Base-by-base conservation (phyloP, 2,888 invertebrate genomes). In the Chymomyza fuscimana region DNA sequence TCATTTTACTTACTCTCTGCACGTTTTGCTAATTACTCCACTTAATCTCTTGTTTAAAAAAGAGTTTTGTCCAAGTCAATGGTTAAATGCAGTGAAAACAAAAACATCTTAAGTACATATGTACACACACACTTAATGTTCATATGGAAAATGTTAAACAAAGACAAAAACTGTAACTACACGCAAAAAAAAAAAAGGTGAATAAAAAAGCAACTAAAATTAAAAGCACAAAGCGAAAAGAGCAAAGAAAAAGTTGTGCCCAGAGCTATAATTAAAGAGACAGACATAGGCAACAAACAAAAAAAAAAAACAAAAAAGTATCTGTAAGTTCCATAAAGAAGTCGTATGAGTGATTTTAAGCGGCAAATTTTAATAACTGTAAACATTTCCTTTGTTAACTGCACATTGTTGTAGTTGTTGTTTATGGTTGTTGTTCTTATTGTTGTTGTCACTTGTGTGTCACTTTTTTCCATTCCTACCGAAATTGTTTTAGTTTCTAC, bases 11-110 rank as follows among this genome's bases (percentile, higher is more conserved):
- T 65, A 25, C 70, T 1, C 40, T 62, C 70, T 74, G 74, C 77
- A 76, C 76, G 78, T 74, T 76, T 72, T 78, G 72, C 81, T 86
- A 86, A 86, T 84, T 84, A 77, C 70, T 79, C 72, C 74, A 73
- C 70, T 81, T 83, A 78, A 83, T 80, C 80, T 83, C 72, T 70
- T 69, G 70, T 75, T 74, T 80, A 32, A 74, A 81, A 22, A 16
- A 74, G 72, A 70, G 69, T 69, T 81, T 80, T 76, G 71, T 81
- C 74, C 75, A 19, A 78, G 79, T 79, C 82, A 81, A 77, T 78
- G 83, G 81, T 22, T 22, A 54, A 54, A 22, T 54, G 54, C 54
- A 54, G 54, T 54, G 54, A 54, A 54, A 54, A 54, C 54, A 54
- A 54, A 16, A 19, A n/a, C 19, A n/a, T 22, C 54, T 19, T 19